Evolutionary conservation across 2,888 invertebrate species (phyloP).

Genomic region (Drosophila phalerata): DNA sequence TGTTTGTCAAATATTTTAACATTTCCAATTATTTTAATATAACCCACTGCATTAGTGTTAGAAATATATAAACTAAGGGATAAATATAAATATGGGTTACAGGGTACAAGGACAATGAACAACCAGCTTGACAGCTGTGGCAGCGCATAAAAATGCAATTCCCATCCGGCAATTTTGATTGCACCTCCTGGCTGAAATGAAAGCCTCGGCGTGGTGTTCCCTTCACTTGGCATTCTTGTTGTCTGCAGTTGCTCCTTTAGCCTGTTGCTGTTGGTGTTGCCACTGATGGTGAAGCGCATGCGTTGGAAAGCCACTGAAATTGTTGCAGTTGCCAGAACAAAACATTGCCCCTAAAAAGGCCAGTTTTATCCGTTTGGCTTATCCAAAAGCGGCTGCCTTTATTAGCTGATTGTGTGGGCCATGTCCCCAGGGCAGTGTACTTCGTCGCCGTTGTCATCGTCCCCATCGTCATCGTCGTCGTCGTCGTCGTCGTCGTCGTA

Average conservation of each 20-base stretch:
- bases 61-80: constrained; percentile 33
- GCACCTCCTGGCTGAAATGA: constrained; percentile 28
- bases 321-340: constrained; percentile 71
- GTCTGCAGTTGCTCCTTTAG: constrained; percentile 40
- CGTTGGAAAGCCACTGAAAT: constrained; percentile 69
- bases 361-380: constrained; percentile 69
- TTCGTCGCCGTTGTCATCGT: constrained; percentile 24
- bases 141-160: constrained; percentile 66
- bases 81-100: constrained; percentile 47
- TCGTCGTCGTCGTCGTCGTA: constrained; percentile 15
- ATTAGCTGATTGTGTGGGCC: constrained; percentile 61
- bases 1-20: background rate
- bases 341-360: constrained; percentile 69
- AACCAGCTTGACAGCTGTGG: constrained; percentile 58
- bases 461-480: constrained; percentile 13
- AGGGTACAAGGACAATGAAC: constrained; percentile 50
- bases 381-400: constrained; percentile 62
- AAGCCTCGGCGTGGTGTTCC: constrained; percentile 31
- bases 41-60: background rate
- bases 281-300: constrained; percentile 57
- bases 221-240: constrained; percentile 1
- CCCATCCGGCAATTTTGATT: constrained; percentile 64
- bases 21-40: constrained; percentile 7
- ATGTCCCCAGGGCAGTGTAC: constrained; percentile 61
- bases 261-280: constrained; percentile 75